Conservation (phyloP, 2,797 vertebrate genomes). For the Luscinia megarhynchos region DNA sequence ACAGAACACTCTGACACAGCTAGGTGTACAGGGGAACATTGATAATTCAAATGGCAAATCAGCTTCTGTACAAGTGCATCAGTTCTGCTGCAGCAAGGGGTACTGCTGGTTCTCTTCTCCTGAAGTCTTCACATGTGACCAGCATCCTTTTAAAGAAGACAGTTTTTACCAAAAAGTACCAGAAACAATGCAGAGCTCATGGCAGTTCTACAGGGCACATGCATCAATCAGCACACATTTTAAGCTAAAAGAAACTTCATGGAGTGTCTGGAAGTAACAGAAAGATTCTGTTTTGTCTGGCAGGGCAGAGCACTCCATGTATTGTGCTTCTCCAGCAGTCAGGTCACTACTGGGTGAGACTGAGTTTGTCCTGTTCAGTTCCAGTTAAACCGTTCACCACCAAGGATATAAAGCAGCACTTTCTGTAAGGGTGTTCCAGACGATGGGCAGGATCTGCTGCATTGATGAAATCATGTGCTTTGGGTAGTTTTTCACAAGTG, state of each 20-base stretch:
- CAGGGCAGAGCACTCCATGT: background rate
- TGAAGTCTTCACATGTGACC: background rate
- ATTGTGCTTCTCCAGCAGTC: background rate
- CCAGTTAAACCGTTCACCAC: background rate
- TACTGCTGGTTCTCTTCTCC: background rate
- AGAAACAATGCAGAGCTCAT: accelerated
- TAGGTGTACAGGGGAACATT: background rate
- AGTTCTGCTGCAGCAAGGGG: background rate
- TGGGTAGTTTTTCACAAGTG: constrained; percentile 97
- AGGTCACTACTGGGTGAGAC: background rate
- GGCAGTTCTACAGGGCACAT: background rate
- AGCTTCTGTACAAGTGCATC: background rate
- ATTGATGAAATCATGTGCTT: constrained; percentile 98
- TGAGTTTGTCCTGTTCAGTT: background rate
- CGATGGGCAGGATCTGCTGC: constrained; percentile 98
- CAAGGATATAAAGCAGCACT: constrained; percentile 98
- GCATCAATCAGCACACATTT: background rate
- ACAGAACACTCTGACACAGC: background rate
- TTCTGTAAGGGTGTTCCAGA: constrained; percentile 97
- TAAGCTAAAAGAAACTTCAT: background rate
- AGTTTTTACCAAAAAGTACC: background rate
- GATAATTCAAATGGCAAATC: background rate
- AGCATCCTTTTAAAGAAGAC: background rate
- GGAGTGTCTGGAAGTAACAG: background rate
- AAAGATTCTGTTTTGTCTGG: background rate